Percentiles rank a stretch among this genome's conserved stretches.
Conservation (phyloP, 2,113 vertebrate species). For the rabbit (Oryctolagus cuniculus) region mOryCun1.1 NC_091432.1:15454001-15454500, state of each 20-base stretch:
- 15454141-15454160: background rate
- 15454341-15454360: background rate
- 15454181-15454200: background rate
- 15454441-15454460: fast-evolving
- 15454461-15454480: background rate
- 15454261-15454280: background rate
- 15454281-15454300: background rate
- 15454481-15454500: background rate
- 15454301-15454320: background rate
- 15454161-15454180: background rate
- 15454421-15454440: fast-evolving
- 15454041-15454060: background rate
- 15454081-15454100: background rate
- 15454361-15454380: background rate
- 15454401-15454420: fast-evolving
- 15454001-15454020: background rate
- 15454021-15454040: background rate
- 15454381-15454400: fast-evolving
- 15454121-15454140: background rate
- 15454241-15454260: too few relatives aligned
- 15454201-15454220: too few relatives aligned
- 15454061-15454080: background rate
- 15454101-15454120: background rate
- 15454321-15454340: background rate
- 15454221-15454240: too few relatives aligned